These are phyloP conservation scores for Enteromius fasciolatus DNA, from an alignment of 2,797 vertebrate species.

Conservation along the genomic window DNA sequence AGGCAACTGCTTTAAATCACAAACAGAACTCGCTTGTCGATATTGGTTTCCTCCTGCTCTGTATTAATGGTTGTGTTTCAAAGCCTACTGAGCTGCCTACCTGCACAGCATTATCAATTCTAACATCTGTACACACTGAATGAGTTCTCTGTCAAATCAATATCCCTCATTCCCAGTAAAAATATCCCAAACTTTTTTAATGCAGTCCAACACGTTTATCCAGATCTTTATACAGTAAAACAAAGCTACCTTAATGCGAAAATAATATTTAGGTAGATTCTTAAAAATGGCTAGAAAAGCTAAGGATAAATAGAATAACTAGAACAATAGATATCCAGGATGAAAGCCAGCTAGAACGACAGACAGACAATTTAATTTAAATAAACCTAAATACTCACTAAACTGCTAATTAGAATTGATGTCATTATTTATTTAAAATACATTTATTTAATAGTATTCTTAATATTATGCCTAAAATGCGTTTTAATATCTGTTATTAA, in stretches of 20 bases:
- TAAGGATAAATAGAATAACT: neutral
- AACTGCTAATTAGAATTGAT: neutral
- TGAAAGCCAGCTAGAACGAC: neutral
- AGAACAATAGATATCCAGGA: neutral
- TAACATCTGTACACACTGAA: neutral
- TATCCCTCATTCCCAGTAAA: neutral
- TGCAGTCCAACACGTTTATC: neutral
- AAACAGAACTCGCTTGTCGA: slow-evolving; percentile 18
- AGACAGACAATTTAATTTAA: neutral
- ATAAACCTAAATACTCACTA: neutral
- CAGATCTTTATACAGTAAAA: neutral
- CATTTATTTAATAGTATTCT: neutral
- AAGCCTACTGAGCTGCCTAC: neutral
- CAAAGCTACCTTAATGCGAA: neutral
- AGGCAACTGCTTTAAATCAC: slow-evolving; percentile 42
- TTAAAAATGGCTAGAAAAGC: neutral
- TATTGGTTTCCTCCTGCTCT: neutral
- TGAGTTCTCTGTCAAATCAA: neutral
- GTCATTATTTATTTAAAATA: neutral
- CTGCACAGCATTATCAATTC: neutral
- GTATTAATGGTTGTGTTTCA: neutral
- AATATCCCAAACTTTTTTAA: neutral
- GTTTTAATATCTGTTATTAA: neutral
- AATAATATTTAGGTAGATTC: neutral
- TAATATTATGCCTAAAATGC: neutral